Percentiles rank a stretch among this genome's conserved stretches.
Conservation (phyloP, 1,140 invertebrate genomes). For the Episyrphus balteatus region DNA sequence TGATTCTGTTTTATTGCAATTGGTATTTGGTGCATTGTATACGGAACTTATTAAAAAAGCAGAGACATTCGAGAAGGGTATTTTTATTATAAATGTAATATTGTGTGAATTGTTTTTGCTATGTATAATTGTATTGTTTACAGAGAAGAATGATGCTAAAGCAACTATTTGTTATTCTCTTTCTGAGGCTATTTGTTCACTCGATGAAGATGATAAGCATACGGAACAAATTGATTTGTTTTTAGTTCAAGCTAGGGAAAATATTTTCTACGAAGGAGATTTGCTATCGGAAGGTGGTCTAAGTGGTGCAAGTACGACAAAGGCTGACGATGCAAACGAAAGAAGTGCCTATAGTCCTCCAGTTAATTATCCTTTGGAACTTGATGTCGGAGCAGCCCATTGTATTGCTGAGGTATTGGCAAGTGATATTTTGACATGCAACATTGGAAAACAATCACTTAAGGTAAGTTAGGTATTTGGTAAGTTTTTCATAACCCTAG, state of each 20-base stretch:
- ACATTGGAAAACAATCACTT: slow-evolving; percentile 42
- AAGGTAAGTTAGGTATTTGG: slow-evolving; percentile 32
- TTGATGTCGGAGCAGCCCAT: slow-evolving; percentile 37
- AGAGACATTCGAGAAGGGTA: slow-evolving; percentile 35
- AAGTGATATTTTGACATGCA: slow-evolving; percentile 41
- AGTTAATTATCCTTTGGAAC: slow-evolving; percentile 31
- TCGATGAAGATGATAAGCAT: slow-evolving; percentile 64
- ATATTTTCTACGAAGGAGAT: slow-evolving; percentile 25
- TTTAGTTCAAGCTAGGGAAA: slow-evolving; percentile 42
- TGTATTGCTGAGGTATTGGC: slow-evolving; percentile 42
- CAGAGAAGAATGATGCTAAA: slow-evolving; percentile 18
- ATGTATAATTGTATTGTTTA: not conserved
- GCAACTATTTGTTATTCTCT: slow-evolving; percentile 42
- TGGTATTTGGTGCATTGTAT: slow-evolving; percentile 47
- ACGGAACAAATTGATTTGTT: slow-evolving; percentile 54
- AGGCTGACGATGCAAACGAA: slow-evolving; percentile 33
- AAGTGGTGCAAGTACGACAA: slow-evolving; percentile 30
- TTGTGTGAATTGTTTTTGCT: not conserved
- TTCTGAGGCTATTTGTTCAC: slow-evolving; percentile 63
- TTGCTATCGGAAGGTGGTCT: slow-evolving; percentile 12
- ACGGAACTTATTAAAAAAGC: slow-evolving; percentile 44
- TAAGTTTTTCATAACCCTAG: too few relatives aligned
- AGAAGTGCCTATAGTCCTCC: slow-evolving; percentile 28
- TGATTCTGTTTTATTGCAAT: slow-evolving; percentile 56
- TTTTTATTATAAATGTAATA: not conserved